These are phyloP conservation scores for Dryobates pubescens DNA, from an alignment of 2,797 vertebrate genomes.

Conservation along the genomic window DNA sequence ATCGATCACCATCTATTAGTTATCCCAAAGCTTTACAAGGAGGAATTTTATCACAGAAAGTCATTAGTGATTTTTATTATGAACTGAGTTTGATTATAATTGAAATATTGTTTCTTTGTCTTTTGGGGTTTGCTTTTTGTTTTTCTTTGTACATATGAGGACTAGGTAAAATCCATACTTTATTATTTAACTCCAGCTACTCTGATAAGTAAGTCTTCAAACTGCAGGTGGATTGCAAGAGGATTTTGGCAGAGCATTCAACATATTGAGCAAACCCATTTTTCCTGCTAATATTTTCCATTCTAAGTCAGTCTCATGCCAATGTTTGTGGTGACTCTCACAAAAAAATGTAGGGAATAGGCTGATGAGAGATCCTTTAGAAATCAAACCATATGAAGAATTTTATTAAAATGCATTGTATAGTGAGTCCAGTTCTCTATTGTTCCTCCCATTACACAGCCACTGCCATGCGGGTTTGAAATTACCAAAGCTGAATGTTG, in stretches of 20 bases:
- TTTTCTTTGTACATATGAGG: background rate
- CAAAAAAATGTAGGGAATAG: background rate
- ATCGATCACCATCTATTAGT: background rate
- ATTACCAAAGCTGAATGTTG: background rate
- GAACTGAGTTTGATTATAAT: background rate
- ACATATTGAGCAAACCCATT: background rate
- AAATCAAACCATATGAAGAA: background rate
- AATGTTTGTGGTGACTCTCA: background rate
- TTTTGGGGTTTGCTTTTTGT: background rate
- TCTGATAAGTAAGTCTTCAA: background rate
- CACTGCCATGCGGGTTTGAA: background rate
- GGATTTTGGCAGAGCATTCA: background rate
- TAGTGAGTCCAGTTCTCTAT: background rate
- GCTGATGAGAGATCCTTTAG: background rate
- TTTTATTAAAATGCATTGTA: background rate
- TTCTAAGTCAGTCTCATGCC: background rate
- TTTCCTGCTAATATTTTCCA: conserved; percentile 11
- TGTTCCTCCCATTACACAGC: background rate
- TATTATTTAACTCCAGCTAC: background rate
- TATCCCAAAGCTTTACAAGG: background rate
- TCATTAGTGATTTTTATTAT: background rate
- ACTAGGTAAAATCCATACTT: background rate
- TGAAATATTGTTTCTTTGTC: accelerated
- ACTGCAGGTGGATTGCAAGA: background rate
- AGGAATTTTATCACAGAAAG: background rate